phyloP scores from a whole-genome alignment of 2,797 vertebrate species.

The Leptoclinus maculatus region DNA sequence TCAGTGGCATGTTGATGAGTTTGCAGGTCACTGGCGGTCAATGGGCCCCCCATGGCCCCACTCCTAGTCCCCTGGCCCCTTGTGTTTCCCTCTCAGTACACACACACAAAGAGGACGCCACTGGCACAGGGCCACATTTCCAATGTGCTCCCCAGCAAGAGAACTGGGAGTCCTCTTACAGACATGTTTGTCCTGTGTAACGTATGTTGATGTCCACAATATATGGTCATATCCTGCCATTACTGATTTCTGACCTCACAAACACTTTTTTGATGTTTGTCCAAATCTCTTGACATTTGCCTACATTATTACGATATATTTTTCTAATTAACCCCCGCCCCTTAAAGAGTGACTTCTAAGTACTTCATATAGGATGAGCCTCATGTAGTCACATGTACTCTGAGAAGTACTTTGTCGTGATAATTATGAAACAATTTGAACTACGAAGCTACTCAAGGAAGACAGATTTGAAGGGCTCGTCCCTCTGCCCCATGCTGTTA shows the following conservation, averaged over 20 bases:
- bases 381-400: background rate
- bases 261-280: background rate
- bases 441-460: background rate
- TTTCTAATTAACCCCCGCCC: background rate
- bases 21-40: slow-evolving; percentile 84
- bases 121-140: slow-evolving; percentile 75
- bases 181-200: slow-evolving; percentile 62
- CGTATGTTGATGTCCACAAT: slow-evolving; percentile 49
- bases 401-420: background rate
- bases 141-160: slow-evolving; percentile 69
- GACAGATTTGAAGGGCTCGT: background rate
- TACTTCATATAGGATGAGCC: background rate
- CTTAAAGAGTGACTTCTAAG: background rate
- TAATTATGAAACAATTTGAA: background rate
- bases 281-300: background rate
- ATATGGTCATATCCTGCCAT: background rate
- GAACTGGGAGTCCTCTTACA: slow-evolving; percentile 72
- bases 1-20: slow-evolving; percentile 86
- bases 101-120: slow-evolving; percentile 81
- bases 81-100: slow-evolving; percentile 85
- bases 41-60: slow-evolving; percentile 81
- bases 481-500: background rate
- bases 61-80: slow-evolving; percentile 76
- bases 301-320: background rate
- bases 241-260: background rate